Percentiles rank a stretch among this genome's conserved stretches.
phyloP scores from a whole-genome alignment of 1,140 invertebrate species.

The Cydia splendana region DNA sequence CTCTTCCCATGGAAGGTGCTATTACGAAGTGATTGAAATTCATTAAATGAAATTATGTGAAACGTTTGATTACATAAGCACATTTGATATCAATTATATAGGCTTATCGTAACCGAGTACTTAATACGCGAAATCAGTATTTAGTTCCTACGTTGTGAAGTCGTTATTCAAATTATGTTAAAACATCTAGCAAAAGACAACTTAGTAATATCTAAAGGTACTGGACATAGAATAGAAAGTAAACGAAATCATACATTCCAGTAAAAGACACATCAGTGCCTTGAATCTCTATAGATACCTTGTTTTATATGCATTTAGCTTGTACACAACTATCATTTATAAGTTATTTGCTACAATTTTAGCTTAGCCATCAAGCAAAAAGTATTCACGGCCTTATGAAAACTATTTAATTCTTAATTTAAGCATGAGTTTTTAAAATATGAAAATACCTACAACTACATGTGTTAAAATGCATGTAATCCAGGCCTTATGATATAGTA shows the following conservation, averaged over 20 bases:
- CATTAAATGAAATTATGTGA: slow-evolving; percentile 25
- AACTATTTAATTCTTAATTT: too few relatives aligned
- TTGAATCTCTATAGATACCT: slow-evolving; percentile 22
- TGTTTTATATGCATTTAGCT: slow-evolving; percentile 28
- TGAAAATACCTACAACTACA: not conserved
- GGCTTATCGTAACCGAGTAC: not conserved
- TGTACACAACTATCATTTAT: not conserved
- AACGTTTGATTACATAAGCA: slow-evolving; percentile 22
- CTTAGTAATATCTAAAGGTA: too few relatives aligned
- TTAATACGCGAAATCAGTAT: slow-evolving; percentile 3
- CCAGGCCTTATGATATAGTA: not conserved
- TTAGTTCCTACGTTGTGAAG: not conserved
- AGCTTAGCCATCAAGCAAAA: not conserved
- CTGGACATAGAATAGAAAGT: too few relatives aligned
- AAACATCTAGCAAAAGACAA: too few relatives aligned
- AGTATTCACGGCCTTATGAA: not conserved
- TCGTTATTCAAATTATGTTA: not conserved
- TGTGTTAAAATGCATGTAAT: not conserved
- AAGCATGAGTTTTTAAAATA: not conserved
- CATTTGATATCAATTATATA: slow-evolving; percentile 15
- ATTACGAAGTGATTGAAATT: slow-evolving; percentile 7
- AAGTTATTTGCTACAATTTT: slow-evolving; percentile 6
- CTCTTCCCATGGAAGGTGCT: slow-evolving; percentile 40
- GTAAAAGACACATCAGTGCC: slow-evolving; percentile 26
- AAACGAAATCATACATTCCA: slow-evolving; percentile 29